Percentiles rank a stretch among this genome's conserved stretches.
Evolutionary conservation across 2,888 invertebrate genomes (phyloP).

Genomic region (Eupithecia tripunctaria): DNA sequence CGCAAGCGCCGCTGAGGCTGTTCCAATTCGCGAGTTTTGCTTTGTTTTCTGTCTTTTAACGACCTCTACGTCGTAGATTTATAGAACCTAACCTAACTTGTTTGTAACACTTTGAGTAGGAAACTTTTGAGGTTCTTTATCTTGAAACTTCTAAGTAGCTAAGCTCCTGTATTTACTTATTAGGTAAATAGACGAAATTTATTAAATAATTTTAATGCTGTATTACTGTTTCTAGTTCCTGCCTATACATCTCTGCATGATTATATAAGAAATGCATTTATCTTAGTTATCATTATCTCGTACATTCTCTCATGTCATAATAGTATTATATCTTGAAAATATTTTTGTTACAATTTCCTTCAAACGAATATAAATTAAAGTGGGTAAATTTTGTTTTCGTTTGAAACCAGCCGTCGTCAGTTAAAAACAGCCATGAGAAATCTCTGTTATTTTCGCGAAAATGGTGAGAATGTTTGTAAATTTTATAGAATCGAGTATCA

Average conservation of each 20-base stretch:
- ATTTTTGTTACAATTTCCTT: neutral
- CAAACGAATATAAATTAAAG: neutral
- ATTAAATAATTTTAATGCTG: neutral
- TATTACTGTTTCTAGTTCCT: neutral
- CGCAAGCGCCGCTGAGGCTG: constrained; percentile 52
- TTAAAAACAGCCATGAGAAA: no score
- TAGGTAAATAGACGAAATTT: neutral
- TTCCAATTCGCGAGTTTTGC: constrained; percentile 54
- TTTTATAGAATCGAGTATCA: neutral
- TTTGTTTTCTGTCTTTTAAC: constrained; percentile 45
- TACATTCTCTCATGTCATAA: neutral
- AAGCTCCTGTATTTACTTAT: neutral
- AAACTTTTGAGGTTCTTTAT: neutral
- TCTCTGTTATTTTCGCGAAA: neutral
- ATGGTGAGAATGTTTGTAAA: neutral
- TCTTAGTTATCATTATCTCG: neutral
- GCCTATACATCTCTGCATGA: neutral
- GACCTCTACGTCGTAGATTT: constrained; percentile 27
- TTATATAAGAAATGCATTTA: neutral
- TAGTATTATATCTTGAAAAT: neutral
- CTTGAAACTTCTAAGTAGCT: neutral
- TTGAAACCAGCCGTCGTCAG: neutral
- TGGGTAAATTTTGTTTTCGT: no score
- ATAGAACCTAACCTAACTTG: neutral
- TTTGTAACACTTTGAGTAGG: neutral